A percentile compares a stretch with the other conserved stretches of the same genome.
phyloP scores from a whole-genome alignment of 2,888 invertebrate genomes.

The Agrochola macilenta region DNA sequence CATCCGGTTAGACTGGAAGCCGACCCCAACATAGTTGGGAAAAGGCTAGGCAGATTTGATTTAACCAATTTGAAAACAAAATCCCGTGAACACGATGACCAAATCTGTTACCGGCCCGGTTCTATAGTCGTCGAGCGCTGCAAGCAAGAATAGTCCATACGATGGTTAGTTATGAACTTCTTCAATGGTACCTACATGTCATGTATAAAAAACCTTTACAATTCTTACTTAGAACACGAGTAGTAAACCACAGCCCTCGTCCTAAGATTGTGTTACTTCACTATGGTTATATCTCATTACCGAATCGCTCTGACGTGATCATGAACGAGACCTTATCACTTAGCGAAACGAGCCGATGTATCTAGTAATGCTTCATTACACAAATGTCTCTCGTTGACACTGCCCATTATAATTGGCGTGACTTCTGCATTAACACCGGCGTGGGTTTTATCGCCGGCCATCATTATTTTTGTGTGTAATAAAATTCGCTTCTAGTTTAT shows the following conservation, averaged over 20 bases:
- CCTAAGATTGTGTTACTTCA: conserved; percentile 76
- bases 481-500: conserved; percentile 52
- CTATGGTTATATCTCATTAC: conserved; percentile 73
- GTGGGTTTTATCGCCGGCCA: conserved; percentile 51
- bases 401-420: conserved; percentile 55
- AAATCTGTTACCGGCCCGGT: no score
- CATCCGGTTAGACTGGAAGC: no score
- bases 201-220: conserved; percentile 20
- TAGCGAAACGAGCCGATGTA: conserved; percentile 49
- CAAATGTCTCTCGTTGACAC: conserved; percentile 65
- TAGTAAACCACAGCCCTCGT: conserved; percentile 83
- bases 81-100: no score
- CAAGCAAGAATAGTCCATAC: no score
- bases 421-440: conserved; percentile 55
- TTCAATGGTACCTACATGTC: background rate
- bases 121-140: no score
- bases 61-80: no score
- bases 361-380: conserved; percentile 58
- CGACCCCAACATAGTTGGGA: no score
- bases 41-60: no score
- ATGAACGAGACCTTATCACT: conserved; percentile 65
- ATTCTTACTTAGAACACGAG: conserved; percentile 61
- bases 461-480: conserved; percentile 53
- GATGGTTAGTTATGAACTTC: no score
- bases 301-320: conserved; percentile 63